Evolutionary conservation across 1,140 invertebrate species (phyloP).

Genomic region (Belonocnema kinseyi): DNA sequence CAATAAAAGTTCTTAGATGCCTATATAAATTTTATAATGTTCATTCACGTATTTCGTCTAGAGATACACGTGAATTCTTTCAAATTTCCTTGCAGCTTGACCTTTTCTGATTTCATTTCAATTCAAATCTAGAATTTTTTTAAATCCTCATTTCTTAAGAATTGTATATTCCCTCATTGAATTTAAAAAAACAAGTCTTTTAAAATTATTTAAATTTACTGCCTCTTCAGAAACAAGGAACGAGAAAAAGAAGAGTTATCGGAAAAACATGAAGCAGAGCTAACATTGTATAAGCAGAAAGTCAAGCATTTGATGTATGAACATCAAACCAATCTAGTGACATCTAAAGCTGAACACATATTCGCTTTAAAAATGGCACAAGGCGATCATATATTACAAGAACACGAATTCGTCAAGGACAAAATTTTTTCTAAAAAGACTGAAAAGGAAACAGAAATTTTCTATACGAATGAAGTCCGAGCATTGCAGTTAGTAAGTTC

Average conservation of each 20-base stretch:
- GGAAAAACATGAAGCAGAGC: slow-evolving; percentile 90
- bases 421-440: slow-evolving; percentile 85
- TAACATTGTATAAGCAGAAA: slow-evolving; percentile 94
- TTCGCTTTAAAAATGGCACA: slow-evolving; percentile 85
- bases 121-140: no score
- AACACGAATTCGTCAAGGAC: slow-evolving; percentile 86
- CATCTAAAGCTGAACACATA: slow-evolving; percentile 85
- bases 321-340: slow-evolving; percentile 89
- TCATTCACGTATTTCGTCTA: no score
- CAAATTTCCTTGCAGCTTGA: no score
- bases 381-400: slow-evolving; percentile 84
- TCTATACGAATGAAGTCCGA: slow-evolving; percentile 81
- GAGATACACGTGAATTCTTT: no score
- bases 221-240: slow-evolving; percentile 84
- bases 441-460: slow-evolving; percentile 83
- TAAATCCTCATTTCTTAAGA: no score
- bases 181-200: no score
- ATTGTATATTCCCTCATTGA: no score
- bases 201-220: not conserved
- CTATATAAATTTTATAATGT: no score
- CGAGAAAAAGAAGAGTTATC: slow-evolving; percentile 90
- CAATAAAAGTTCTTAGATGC: no score
- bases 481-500: slow-evolving; percentile 78
- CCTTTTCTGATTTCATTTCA: no score
- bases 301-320: slow-evolving; percentile 95